Conservation (phyloP, 2,888 invertebrate species). For the Ctena decussata region DNA sequence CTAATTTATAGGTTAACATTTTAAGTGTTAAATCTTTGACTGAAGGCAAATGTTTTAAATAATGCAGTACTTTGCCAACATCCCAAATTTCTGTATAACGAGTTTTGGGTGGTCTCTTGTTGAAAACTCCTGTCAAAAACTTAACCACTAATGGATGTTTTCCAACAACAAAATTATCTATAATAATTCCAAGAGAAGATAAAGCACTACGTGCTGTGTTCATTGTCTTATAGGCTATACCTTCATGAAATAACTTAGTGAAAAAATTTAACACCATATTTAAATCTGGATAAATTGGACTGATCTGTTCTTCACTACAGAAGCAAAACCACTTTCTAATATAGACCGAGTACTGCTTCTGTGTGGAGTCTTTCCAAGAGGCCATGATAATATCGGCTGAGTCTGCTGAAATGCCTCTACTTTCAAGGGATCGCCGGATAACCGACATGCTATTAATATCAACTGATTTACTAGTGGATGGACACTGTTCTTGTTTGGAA, state of each 20-base stretch:
- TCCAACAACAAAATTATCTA: conserved; percentile 10
- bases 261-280: conserved; percentile 21
- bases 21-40: neutral
- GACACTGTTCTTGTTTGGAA: neutral
- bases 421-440: conserved; percentile 16
- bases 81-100: conserved; percentile 18
- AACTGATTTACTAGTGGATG: neutral
- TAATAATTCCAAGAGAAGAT: neutral
- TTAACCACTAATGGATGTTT: conserved; percentile 13
- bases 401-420: neutral
- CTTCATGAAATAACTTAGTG: neutral
- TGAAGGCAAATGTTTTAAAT: neutral
- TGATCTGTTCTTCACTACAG: too few species aligned
- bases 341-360: conserved; percentile 42
- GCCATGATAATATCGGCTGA: conserved; percentile 10
- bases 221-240: conserved; percentile 13
- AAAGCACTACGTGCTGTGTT: conserved; percentile 26
- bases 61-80: conserved; percentile 9
- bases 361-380: conserved; percentile 31
- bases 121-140: conserved; percentile 23
- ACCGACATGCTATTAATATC: conserved; percentile 21
- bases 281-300: neutral
- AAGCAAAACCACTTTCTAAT: conserved; percentile 20
- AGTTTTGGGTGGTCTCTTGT: neutral
- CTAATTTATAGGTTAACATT: neutral